These are phyloP conservation scores for Eledona agricola DNA, from an alignment of 2,888 invertebrate genomes.

Conservation along the genomic window DNA sequence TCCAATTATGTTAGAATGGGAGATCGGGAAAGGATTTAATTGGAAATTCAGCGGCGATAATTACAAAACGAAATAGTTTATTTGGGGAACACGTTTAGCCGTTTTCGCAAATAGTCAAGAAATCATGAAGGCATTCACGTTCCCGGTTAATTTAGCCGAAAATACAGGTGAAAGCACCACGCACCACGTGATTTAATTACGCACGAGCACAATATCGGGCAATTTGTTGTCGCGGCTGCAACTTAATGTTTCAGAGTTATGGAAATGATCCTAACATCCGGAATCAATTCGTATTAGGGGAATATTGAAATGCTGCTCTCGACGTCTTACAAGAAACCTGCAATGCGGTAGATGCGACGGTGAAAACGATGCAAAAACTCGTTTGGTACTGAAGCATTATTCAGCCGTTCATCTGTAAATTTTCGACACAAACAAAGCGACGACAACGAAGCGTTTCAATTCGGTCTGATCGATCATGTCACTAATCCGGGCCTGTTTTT, in stretches of 20 bases:
- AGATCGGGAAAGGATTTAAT: slow-evolving; percentile 10
- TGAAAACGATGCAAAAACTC: slow-evolving; percentile 23
- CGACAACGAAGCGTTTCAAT: slow-evolving; percentile 12
- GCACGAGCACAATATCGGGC: too few relatives aligned
- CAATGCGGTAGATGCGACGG: slow-evolving; percentile 27
- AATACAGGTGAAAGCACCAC: too few relatives aligned
- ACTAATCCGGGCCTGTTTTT: slow-evolving; percentile 5
- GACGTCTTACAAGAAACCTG: slow-evolving; percentile 23
- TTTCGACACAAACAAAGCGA: slow-evolving; percentile 25
- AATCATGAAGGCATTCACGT: too few relatives aligned
- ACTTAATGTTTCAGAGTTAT: too few relatives aligned
- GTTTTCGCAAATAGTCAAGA: too few relatives aligned
- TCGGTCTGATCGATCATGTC: slow-evolving; percentile 12
- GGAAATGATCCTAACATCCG: too few relatives aligned
- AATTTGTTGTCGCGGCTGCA: too few relatives aligned
- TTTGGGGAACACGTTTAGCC: too few relatives aligned
- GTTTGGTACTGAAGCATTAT: slow-evolving; percentile 24
- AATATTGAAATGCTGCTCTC: slow-evolving; percentile 26
- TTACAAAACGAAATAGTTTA: slow-evolving; percentile 15
- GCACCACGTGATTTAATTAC: too few relatives aligned
- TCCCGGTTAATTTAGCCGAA: too few relatives aligned
- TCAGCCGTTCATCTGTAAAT: slow-evolving; percentile 22
- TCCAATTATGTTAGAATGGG: slow-evolving; percentile 25
- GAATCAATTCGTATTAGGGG: slow-evolving; percentile 25
- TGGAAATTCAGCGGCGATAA: slow-evolving; percentile 11